Evolutionary conservation across 2,888 invertebrate genomes (phyloP).

Genomic region (Monopis laevigella): DNA sequence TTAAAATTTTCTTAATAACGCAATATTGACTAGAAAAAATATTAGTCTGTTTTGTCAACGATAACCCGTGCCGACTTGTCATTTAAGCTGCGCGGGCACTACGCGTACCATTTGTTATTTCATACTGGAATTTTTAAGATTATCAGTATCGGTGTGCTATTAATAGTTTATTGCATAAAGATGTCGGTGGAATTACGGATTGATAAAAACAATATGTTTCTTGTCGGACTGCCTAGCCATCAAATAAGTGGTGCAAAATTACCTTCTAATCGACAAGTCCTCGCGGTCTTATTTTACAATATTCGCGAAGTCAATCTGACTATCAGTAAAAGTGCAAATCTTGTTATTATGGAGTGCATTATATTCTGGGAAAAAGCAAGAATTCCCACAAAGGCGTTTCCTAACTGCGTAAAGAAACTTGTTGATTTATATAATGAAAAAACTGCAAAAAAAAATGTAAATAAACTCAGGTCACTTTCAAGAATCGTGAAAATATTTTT

Average conservation of each 20-base stretch:
- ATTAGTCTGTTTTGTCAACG: slow-evolving; percentile 1
- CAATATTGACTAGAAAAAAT: slow-evolving; percentile 6
- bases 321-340: slow-evolving; percentile 22
- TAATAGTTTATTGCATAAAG: slow-evolving; percentile 6
- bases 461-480: slow-evolving; percentile 19
- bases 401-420: slow-evolving; percentile 22
- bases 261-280: too few species aligned
- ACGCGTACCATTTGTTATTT: slow-evolving; percentile 7
- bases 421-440: slow-evolving; percentile 25
- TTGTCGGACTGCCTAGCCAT: slow-evolving; percentile 12
- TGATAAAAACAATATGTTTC: slow-evolving; percentile 15
- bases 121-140: slow-evolving; percentile 12
- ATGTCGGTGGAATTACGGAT: slow-evolving; percentile 13
- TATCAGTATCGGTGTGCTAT: slow-evolving; percentile 4
- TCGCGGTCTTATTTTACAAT: slow-evolving; percentile 71
- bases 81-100: slow-evolving; percentile 2
- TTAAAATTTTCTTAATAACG: slow-evolving; percentile 1
- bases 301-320: slow-evolving; percentile 21
- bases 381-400: slow-evolving; percentile 20
- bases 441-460: too few species aligned
- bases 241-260: slow-evolving; percentile 16
- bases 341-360: slow-evolving; percentile 23
- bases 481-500: slow-evolving; percentile 19
- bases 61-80: slow-evolving; percentile 8
- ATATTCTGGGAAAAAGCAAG: slow-evolving; percentile 28